Conservation (phyloP, 2,888 invertebrate species). For the Brachypalpus laphriformis region DNA sequence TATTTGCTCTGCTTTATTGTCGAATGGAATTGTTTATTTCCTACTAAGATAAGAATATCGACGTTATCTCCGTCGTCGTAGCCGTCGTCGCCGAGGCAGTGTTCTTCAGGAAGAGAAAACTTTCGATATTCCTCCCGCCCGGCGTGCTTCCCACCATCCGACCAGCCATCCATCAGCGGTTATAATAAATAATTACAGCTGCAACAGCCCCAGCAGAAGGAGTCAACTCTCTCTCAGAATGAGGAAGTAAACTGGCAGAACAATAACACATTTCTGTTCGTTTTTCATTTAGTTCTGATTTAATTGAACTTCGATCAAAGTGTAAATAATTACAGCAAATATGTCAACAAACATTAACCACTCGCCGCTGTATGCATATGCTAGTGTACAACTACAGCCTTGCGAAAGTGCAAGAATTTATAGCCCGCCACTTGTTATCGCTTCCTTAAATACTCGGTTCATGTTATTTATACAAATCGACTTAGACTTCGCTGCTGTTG, state of each 20-base stretch:
- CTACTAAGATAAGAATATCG: conserved; percentile 74
- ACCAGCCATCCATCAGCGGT: not conserved
- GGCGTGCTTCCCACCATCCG: not conserved
- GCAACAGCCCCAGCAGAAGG: conserved; percentile 5
- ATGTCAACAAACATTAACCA: conserved; percentile 66
- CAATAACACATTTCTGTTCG: conserved; percentile 67
- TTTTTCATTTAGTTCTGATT: conserved; percentile 64
- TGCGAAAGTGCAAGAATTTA: conserved; percentile 70
- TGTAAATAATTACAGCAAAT: conserved; percentile 70
- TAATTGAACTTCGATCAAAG: conserved; percentile 72
- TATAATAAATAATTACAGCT: conserved; percentile 26
- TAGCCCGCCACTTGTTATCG: conserved; percentile 68
- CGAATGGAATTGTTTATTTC: conserved; percentile 74
- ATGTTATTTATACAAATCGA: conserved; percentile 61
- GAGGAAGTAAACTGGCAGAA: conserved; percentile 67
- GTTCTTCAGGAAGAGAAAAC: conserved; percentile 73
- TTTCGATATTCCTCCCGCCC: conserved; percentile 52
- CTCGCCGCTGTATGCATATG: not conserved
- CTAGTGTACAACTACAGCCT: conserved; percentile 36
- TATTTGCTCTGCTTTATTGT: conserved; percentile 73
- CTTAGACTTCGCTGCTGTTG: too few relatives aligned
- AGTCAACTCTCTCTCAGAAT: conserved; percentile 50
- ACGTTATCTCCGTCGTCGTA: conserved; percentile 58
- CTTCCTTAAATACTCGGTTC: conserved; percentile 68
- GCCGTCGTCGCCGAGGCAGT: conserved; percentile 31